Evolutionary conservation across 2,888 invertebrate species (phyloP).

Genomic region (Protophormia terraenovae): DNA sequence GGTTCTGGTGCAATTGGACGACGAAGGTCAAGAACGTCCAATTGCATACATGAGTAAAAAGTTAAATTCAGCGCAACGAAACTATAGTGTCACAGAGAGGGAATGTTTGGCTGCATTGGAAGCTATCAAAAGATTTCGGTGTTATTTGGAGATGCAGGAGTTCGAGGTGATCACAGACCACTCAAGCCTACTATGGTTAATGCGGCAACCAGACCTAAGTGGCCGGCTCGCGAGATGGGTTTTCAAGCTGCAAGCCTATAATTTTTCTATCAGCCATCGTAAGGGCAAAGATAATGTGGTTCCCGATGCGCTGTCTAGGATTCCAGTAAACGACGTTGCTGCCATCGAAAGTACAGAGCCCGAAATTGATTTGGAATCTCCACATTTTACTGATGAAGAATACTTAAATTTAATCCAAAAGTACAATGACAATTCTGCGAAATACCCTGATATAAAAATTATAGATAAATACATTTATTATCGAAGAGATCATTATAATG

Average conservation of each 20-base stretch:
- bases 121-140: too few relatives aligned
- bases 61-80: too few relatives aligned
- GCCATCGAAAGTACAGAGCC: not conserved
- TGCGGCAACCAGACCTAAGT: not conserved
- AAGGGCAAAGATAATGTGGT: slow-evolving; percentile 7
- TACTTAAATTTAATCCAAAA: not conserved
- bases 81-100: too few relatives aligned
- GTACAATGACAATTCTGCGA: slow-evolving; percentile 38
- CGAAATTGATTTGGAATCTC: slow-evolving; percentile 3
- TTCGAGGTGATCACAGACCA: not conserved
- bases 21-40: too few relatives aligned
- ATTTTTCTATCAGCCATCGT: not conserved
- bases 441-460: too few relatives aligned
- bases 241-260: not conserved
- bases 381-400: not conserved
- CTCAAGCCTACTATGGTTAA: not conserved
- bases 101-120: too few relatives aligned
- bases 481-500: slow-evolving; percentile 18
- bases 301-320: not conserved
- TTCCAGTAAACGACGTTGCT: not conserved
- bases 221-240: too few relatives aligned
- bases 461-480: slow-evolving; percentile 35
- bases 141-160: too few relatives aligned
- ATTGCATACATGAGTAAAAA: too few relatives aligned
- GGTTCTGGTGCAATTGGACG: too few relatives aligned